phyloP scores from a whole-genome alignment of 2,888 invertebrate species.

The Hirtodrosophila confusa region DNA sequence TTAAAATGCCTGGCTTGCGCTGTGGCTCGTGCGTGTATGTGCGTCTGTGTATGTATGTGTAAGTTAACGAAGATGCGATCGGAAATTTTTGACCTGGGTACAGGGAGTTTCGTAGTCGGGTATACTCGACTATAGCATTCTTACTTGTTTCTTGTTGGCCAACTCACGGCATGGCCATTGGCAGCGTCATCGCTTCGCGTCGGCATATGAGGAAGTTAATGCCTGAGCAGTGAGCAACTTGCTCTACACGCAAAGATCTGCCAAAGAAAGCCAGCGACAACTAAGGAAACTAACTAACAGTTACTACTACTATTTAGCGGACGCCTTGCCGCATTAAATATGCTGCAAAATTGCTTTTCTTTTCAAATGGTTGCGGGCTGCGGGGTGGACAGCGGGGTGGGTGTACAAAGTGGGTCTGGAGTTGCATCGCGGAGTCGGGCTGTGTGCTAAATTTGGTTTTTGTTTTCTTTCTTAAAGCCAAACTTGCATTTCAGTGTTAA shows the following conservation, averaged over 20 bases:
- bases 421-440: conserved; percentile 44
- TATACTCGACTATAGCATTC: background rate
- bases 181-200: conserved; percentile 7
- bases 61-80: too few species aligned
- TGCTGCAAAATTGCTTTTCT: conserved; percentile 67
- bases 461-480: conserved; percentile 24
- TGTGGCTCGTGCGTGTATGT: too few species aligned
- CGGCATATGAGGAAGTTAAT: conserved; percentile 69
- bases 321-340: conserved; percentile 53
- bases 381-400: conserved; percentile 3
- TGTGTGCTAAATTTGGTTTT: conserved; percentile 61
- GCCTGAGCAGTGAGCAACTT: conserved; percentile 51
- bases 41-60: too few species aligned
- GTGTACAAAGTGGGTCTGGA: conserved; percentile 47
- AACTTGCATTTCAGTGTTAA: conserved; percentile 65
- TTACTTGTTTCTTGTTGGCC: conserved; percentile 30
- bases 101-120: too few species aligned
- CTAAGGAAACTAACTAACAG: conserved; percentile 69
- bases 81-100: too few species aligned
- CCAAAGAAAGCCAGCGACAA: conserved; percentile 8
- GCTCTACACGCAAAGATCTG: conserved; percentile 48
- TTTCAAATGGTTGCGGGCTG: background rate
- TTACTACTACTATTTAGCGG: conserved; percentile 71
- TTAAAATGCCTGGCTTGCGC: too few species aligned
- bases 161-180: conserved; percentile 26